Evolutionary conservation across 1,140 invertebrate genomes (phyloP), one percentile per base, ranked within the genome.

Genomic region (Cydia splendana): DNA sequence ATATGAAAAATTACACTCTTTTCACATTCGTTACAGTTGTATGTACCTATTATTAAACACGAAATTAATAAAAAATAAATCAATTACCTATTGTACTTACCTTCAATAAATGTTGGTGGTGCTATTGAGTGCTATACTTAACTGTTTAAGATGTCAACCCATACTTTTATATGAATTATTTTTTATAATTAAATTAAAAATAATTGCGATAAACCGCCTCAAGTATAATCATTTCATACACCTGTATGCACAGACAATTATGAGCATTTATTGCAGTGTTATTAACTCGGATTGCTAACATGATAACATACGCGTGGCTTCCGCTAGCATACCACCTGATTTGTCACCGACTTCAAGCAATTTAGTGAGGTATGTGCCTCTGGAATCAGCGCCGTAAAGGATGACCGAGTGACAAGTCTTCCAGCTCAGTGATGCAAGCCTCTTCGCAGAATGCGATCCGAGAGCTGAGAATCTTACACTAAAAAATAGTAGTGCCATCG

Each of bases 401-500:
- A 42, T 71, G 67, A 18, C 67, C 30, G 67, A 71, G 15, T 71
- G 67, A 71, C 67, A 71, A 18, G 67, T 71, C 67, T 71, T 45
- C 65, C 15, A 34, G 30, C 48, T 5, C 69, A 18, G 10, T 24
- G 15, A 57, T 71, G 48, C 51, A 73, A 73, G 65, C 65, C 34
- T 15, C 75, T 80, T 79, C 82, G 74, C 53, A 82, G 81, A 87
- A 86, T 80, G 76, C 79, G 77, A 80, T 77, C 77, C 77, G 65
- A 78, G 45, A 74, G 65, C 75, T 71, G 30, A 81, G 80, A 83
- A 84, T 85, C 83, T 81, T 65, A 67, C 7, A 53, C 75, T 71
- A 85, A 86, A 90, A 90, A 88, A 79, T 79, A 74, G 24, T 77
- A 80, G 80, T 85, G 82, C 80, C 81, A 82, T 82, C 78, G 67